These are phyloP conservation scores for Myocastor coypus DNA, from an alignment of 2,113 vertebrate species.

Conservation along the genomic window DNA sequence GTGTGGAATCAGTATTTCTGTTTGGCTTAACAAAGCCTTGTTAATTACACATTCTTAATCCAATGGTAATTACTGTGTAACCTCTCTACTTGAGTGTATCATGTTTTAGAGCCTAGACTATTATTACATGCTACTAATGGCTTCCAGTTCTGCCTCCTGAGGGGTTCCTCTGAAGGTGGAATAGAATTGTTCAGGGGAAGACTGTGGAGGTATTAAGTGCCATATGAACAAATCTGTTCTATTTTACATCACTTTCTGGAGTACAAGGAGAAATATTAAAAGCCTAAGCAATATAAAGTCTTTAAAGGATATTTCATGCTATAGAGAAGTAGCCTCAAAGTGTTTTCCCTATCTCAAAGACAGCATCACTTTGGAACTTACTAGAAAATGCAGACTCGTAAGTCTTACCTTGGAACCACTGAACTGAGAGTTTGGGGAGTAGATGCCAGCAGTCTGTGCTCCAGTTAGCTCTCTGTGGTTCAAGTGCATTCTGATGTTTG, in stretches of 20 bases:
- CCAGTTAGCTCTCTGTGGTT: not conserved
- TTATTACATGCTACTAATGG: slow-evolving; percentile 49
- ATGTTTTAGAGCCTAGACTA: slow-evolving; percentile 52
- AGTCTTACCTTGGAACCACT: not conserved
- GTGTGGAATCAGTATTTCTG: slow-evolving; percentile 80
- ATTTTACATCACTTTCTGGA: not conserved
- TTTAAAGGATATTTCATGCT: not conserved
- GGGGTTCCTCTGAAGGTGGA: slow-evolving; percentile 26
- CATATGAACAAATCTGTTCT: not conserved
- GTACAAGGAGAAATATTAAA: not conserved
- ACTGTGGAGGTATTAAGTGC: not conserved
- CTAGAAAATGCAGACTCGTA: not conserved
- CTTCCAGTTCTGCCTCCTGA: not conserved
- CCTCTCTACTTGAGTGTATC: slow-evolving; percentile 37
- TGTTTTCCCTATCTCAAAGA: not conserved
- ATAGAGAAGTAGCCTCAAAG: not conserved
- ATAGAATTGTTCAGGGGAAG: not conserved
- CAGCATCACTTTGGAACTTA: slow-evolving; percentile 19
- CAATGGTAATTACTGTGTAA: slow-evolving; percentile 60
- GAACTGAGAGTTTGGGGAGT: not conserved
- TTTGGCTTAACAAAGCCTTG: slow-evolving; percentile 83
- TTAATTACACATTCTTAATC: slow-evolving; percentile 77
- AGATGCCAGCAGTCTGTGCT: not conserved
- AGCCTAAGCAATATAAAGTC: not conserved
- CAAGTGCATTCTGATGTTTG: not conserved